Conservation (phyloP, 2,797 vertebrate genomes). For the Halcyon badia region DNA sequence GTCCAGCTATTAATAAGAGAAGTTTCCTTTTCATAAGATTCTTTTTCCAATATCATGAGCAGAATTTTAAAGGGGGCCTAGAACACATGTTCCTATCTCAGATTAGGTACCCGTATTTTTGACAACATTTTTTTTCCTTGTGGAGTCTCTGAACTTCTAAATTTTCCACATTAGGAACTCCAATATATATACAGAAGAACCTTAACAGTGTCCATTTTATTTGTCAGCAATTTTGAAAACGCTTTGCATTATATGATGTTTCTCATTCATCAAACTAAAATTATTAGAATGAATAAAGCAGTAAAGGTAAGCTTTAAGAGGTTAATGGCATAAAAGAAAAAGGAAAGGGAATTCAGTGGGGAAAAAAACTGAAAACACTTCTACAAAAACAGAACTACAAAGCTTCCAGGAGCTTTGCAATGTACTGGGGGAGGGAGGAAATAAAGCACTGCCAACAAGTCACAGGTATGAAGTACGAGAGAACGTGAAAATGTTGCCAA, state of each 20-base stretch:
- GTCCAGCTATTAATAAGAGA: neutral
- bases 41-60: neutral
- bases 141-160: neutral
- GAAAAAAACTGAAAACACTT: neutral
- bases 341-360: neutral
- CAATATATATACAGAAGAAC: neutral
- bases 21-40: neutral
- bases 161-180: neutral
- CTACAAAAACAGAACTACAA: neutral
- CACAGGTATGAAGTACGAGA: neutral
- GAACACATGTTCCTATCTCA: neutral
- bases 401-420: neutral
- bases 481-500: neutral
- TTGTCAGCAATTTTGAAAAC: neutral
- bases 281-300: neutral
- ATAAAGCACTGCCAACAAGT: neutral
- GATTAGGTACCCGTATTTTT: neutral
- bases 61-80: neutral
- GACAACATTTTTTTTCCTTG: neutral
- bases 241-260: neutral
- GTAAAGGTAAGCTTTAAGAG: neutral
- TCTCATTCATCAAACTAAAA: neutral
- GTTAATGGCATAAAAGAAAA: neutral
- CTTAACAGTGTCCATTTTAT: neutral
- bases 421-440: neutral